Conservation (phyloP, 2,888 invertebrate species). For the Ypsolopha scabrella region DNA sequence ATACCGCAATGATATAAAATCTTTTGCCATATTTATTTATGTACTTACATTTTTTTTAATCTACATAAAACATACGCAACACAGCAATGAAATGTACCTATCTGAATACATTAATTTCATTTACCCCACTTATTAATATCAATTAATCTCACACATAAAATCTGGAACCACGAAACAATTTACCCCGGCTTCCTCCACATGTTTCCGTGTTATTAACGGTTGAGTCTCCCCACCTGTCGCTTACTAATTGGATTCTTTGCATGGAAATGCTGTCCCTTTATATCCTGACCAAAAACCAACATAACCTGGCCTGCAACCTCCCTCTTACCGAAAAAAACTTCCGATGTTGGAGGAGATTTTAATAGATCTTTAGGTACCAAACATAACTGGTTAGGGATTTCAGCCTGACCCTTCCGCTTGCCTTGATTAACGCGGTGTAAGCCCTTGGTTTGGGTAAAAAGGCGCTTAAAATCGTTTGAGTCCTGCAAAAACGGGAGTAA, state of each 20-base stretch:
- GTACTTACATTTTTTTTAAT: no score
- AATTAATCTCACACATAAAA: not conserved
- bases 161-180: not conserved
- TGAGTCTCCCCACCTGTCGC: slow-evolving; percentile 35
- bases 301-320: slow-evolving; percentile 19
- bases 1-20: no score
- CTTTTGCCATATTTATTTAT: no score
- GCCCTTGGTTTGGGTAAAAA: not conserved
- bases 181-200: not conserved
- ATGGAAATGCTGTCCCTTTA: slow-evolving; percentile 41
- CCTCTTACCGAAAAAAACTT: slow-evolving; percentile 11
- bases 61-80: no score
- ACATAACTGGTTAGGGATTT: slow-evolving; percentile 18
- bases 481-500: no score
- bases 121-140: not conserved
- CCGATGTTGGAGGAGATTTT: slow-evolving; percentile 11
- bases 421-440: slow-evolving; percentile 35
- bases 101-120: no score
- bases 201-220: not conserved
- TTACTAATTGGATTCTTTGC: slow-evolving; percentile 56
- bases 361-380: slow-evolving; percentile 18
- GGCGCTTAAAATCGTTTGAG: no score
- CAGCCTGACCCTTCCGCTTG: slow-evolving; percentile 36
- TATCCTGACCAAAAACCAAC: slow-evolving; percentile 20
- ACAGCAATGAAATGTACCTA: no score